Percentiles rank a stretch among this genome's conserved stretches.
Conservation (phyloP, 1,140 invertebrate genomes). For the Trypoxylus dichotomus region DNA sequence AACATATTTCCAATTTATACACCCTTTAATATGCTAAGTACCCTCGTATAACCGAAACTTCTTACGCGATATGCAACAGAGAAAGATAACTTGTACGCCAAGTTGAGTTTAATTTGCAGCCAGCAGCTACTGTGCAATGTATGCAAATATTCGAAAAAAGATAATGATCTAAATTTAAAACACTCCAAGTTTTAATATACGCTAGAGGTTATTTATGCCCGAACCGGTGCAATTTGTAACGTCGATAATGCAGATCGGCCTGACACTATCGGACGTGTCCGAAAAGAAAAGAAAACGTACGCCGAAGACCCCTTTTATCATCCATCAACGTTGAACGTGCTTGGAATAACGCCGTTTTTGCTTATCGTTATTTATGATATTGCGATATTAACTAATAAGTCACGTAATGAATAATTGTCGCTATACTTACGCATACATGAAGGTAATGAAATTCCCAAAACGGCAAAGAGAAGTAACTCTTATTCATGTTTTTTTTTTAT, state of each 20-base stretch:
- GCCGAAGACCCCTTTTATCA: background rate
- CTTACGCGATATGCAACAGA: no score
- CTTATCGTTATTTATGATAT: background rate
- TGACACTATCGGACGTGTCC: background rate
- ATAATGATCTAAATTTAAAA: slow-evolving; percentile 14
- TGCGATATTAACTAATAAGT: background rate
- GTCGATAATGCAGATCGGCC: background rate
- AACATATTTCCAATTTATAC: no score
- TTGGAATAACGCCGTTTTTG: background rate
- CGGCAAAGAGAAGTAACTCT: no score
- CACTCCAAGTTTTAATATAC: background rate
- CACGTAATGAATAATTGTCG: background rate
- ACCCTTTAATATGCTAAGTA: no score
- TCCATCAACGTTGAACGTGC: slow-evolving; percentile 1
- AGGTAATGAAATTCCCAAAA: no score
- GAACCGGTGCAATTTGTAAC: background rate
- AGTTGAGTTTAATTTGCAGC: no score
- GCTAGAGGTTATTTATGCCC: background rate
- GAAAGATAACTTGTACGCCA: no score
- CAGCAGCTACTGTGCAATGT: no score
- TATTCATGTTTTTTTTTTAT: no score
- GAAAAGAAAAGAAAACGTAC: background rate
- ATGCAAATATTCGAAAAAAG: background rate
- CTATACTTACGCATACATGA: no score
- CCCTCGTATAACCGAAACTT: no score